A percentile compares a stretch with the other conserved stretches of the same genome.
Evolutionary conservation across 2,888 invertebrate genomes (phyloP).

Genomic region (Campoplex capitator): DNA sequence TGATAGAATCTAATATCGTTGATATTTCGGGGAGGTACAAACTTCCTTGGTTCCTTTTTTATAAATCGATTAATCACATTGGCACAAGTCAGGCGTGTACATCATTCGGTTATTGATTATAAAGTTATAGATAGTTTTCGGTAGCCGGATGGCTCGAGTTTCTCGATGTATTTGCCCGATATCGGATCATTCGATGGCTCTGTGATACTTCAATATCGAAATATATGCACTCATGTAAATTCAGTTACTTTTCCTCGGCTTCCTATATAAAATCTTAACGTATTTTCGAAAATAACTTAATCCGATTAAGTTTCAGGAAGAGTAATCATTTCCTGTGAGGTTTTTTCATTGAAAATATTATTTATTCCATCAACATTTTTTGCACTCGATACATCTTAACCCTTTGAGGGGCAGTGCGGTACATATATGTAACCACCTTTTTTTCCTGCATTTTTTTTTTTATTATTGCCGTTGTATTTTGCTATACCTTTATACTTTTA

Average conservation of each 20-base stretch:
- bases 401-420: no score
- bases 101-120: conserved; percentile 18
- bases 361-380: neutral
- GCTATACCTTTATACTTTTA: no score
- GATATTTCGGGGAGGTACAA: neutral
- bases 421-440: no score
- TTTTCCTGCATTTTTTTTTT: no score
- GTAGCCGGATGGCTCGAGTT: neutral
- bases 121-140: conserved; percentile 1
- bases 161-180: neutral
- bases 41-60: neutral
- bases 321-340: neutral
- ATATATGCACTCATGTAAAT: neutral
- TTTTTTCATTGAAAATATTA: neutral
- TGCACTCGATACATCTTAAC: no score
- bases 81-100: conserved; percentile 21
- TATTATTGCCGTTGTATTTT: no score
- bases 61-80: conserved; percentile 22
- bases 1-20: neutral
- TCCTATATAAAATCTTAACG: neutral
- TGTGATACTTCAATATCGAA: neutral
- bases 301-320: neutral
- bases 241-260: neutral
- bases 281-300: neutral
- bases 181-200: neutral